These are phyloP conservation scores for Dendrolimus houi DNA, from an alignment of 2,888 invertebrate genomes.

Conservation along the genomic window DNA sequence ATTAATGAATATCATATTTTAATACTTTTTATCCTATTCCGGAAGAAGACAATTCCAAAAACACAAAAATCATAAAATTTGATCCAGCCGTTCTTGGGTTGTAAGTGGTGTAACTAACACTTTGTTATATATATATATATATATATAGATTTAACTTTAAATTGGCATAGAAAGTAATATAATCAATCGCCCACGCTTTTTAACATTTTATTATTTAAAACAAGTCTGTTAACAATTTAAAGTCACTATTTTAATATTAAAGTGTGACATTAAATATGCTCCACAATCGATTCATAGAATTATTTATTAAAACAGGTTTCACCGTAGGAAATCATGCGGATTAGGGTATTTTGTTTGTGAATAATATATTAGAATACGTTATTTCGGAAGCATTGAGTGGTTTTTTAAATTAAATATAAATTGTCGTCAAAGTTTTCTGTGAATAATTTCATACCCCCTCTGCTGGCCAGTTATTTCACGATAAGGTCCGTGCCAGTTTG, in stretches of 20 bases:
- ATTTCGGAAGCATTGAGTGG: conserved; percentile 17
- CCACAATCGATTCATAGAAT: background rate
- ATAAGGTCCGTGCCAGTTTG: background rate
- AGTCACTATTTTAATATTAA: background rate
- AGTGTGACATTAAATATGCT: background rate
- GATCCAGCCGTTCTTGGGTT: no score
- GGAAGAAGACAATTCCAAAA: no score
- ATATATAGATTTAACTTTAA: no score
- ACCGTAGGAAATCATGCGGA: background rate
- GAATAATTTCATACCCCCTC: conserved; percentile 40
- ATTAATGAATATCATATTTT: no score
- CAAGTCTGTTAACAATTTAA: no score
- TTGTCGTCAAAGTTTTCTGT: conserved; percentile 46
- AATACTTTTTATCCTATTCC: no score
- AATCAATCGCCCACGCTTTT: no score
- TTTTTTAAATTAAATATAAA: conserved; percentile 54
- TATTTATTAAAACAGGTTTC: background rate
- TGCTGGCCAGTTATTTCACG: conserved; percentile 9
- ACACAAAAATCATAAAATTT: no score
- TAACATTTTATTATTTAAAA: no score
- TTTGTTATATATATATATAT: no score
- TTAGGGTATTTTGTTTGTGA: conserved; percentile 13
- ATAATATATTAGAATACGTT: conserved; percentile 33
- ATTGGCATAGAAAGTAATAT: no score
- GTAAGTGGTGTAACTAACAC: no score